A percentile compares a stretch with the other conserved stretches of the same genome.
phyloP scores from a whole-genome alignment of 2,113 vertebrate genomes.

The Platysternon megacephalum region DNA sequence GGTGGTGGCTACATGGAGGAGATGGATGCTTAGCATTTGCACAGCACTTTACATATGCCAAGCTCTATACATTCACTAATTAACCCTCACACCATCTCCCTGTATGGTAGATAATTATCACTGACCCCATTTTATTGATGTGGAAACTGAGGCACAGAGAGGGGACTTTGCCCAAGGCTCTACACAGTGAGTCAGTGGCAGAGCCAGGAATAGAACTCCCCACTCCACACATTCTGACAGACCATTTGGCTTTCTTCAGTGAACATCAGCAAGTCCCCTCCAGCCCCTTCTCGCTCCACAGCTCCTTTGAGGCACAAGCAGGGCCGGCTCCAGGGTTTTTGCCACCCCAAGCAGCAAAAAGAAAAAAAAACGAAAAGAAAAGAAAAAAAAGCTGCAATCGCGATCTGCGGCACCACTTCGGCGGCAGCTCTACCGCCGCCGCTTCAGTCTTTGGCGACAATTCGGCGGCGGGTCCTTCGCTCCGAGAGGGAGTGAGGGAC shows the following conservation, averaged over 20 bases:
- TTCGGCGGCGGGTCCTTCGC: too few relatives aligned
- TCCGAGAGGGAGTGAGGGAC: too few relatives aligned
- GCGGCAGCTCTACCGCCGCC: too few relatives aligned
- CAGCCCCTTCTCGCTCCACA: accelerated
- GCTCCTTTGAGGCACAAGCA: accelerated
- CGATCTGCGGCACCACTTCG: too few relatives aligned
- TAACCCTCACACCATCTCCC: not conserved
- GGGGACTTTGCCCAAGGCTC: not conserved
- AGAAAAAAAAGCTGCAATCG: too few relatives aligned
- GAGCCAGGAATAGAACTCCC: not conserved
- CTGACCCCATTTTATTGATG: not conserved
- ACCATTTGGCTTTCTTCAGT: not conserved
- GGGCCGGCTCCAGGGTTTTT: too few relatives aligned
- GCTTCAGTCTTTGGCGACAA: too few relatives aligned
- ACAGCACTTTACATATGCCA: not conserved
- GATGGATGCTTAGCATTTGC: not conserved
- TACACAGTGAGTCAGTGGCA: not conserved
- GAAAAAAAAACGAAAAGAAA: too few relatives aligned
- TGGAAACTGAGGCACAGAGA: not conserved
- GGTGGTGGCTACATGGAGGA: not conserved
- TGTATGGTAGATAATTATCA: not conserved
- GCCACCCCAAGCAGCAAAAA: too few relatives aligned
- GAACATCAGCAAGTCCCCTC: accelerated
- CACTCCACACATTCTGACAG: not conserved
- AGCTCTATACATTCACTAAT: not conserved